A percentile compares a stretch with the other conserved stretches of the same genome.
Conservation (phyloP, 1,140 invertebrate species). For the Protaetia brevitarsis region DNA sequence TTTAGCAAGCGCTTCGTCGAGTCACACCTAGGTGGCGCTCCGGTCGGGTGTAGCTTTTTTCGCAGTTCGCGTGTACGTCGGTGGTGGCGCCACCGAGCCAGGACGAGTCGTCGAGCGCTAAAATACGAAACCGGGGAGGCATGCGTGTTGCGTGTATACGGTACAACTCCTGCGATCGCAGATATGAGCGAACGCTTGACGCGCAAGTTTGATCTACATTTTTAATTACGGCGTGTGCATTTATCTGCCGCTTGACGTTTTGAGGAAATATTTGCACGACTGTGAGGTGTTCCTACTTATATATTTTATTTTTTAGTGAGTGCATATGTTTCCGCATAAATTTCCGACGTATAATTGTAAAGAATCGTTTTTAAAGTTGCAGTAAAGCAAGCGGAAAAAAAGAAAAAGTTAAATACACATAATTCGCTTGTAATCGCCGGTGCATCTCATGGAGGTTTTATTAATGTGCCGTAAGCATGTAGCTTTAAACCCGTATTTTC, state of each 20-base stretch:
- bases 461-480: too few species aligned
- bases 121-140: neutral
- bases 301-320: neutral
- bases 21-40: neutral
- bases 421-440: neutral
- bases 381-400: neutral
- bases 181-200: neutral
- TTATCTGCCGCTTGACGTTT: neutral
- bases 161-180: neutral
- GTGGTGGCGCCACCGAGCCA: slow-evolving; percentile 2
- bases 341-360: neutral
- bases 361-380: neutral
- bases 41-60: neutral
- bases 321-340: neutral
- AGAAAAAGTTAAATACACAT: neutral
- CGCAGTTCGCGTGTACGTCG: neutral
- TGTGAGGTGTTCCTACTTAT: neutral
- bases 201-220: slow-evolving; percentile 13
- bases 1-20: neutral
- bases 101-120: neutral
- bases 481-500: neutral
- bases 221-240: slow-evolving; percentile 1
- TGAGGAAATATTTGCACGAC: slow-evolving; percentile 1
- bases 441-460: too few species aligned
- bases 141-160: neutral